Base-by-base conservation (phyloP, 2,888 invertebrate genomes). In the Minunthozetes semirufus region DNA sequence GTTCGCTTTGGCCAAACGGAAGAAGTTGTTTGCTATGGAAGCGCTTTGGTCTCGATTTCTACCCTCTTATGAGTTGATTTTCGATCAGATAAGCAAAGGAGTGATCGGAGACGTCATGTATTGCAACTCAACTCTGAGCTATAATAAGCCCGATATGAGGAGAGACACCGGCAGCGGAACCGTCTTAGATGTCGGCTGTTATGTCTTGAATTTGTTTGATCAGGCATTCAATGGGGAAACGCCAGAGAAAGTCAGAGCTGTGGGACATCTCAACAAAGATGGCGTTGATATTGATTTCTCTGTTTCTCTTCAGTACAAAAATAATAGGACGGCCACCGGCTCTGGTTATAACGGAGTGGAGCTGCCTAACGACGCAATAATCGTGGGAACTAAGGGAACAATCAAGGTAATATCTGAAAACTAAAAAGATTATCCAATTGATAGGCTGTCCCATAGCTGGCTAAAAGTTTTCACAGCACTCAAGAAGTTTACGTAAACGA, bases 1-100 rank as follows among this genome's bases (percentile, higher is more conserved):
- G 61, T 84, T 93, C 0, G 79, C 81, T 15, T 80, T 83, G 48
- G 92, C 94, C 0, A 87, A 86, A 80, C 82, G 85, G 42, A 90
- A 90, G 80, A 89, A 90, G 6, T 82, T 90, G 0, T 93, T 93
- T 81, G 82, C 93, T 0, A 92, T 92, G 92, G 93, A 93, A 79
- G 94, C 89, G 0, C 86, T 93, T 19, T 95, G 94, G 94, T 91
- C 91, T 0, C 86, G 94, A 50, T 92, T 88, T 83, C 89, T 92
- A 76, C 94, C 94, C 0, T 86, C 87, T 0, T 93, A 93, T 81
- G 75, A 72, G 27, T 66, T 72, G n/a, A 27, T 78, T 27, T 75
- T 74, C 50, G 86, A 89, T 79, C 87, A 88, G 80, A 85, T 94
- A 4, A 83, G 86, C 38, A 77, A 85, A 0, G 89, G 89, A 1